A percentile compares a stretch with the other conserved stretches of the same genome.
Conservation (phyloP, 2,888 invertebrate species). For the Eupithecia vulgata region DNA sequence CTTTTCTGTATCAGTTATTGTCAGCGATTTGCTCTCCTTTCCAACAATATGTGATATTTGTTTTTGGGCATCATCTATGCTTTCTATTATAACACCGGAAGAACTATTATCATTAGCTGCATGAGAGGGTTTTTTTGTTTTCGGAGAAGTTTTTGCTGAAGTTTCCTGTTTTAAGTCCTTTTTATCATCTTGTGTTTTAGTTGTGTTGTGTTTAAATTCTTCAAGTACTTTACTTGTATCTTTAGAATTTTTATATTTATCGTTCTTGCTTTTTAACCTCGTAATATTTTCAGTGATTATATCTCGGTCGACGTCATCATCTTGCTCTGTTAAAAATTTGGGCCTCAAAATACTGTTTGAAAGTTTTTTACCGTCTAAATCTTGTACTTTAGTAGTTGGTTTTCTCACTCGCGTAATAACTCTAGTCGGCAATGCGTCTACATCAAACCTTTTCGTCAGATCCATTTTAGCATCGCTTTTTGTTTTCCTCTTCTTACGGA, state of each 20-base stretch:
- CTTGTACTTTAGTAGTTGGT: conserved; percentile 62
- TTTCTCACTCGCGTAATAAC: conserved; percentile 68
- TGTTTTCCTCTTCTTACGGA: conserved; percentile 53
- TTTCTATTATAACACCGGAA: not conserved
- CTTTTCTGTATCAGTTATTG: conserved; percentile 14
- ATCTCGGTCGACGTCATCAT: conserved; percentile 63
- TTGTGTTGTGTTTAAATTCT: not conserved
- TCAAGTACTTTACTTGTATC: conserved; percentile 27
- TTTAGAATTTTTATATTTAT: conserved; percentile 52
- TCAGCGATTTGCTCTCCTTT: conserved; percentile 2
- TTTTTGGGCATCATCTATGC: conserved; percentile 12
- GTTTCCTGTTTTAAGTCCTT: not conserved
- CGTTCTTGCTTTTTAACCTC: conserved; percentile 59
- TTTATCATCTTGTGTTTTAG: conserved; percentile 1
- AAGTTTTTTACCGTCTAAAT: conserved; percentile 45
- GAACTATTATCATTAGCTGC: not conserved
- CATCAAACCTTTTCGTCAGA: conserved; percentile 63
- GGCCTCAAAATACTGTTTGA: conserved; percentile 58
- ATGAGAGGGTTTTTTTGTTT: not conserved
- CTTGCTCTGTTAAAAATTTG: conserved; percentile 59
- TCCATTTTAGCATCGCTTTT: conserved; percentile 58
- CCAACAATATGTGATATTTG: not conserved
- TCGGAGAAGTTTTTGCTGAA: not conserved
- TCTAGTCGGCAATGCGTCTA: conserved; percentile 63
- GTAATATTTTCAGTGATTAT: conserved; percentile 68